These are phyloP conservation scores for Telenomus remus DNA, from an alignment of 1,140 invertebrate species.

Conservation along the genomic window DNA sequence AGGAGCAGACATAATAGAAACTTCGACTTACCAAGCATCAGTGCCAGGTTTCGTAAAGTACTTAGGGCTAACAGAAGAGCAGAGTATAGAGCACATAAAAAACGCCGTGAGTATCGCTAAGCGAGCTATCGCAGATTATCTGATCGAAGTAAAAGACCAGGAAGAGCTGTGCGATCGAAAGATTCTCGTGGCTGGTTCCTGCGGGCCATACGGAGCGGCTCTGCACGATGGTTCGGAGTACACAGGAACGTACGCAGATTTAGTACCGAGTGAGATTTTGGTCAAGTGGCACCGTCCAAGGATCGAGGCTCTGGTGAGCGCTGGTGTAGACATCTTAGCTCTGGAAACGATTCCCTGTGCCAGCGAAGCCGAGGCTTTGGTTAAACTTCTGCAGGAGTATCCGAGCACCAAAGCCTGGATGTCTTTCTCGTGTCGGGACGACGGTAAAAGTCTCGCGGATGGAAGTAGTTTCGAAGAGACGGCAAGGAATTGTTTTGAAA, in stretches of 20 bases:
- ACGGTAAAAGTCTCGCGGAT: slow-evolving; percentile 81
- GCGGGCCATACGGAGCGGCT: slow-evolving; percentile 93
- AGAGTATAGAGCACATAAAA: slow-evolving; percentile 82
- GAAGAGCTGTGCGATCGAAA: slow-evolving; percentile 37
- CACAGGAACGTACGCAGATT: slow-evolving; percentile 86
- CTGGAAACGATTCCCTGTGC: slow-evolving; percentile 92
- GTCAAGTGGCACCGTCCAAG: slow-evolving; percentile 87
- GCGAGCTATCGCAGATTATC: slow-evolving; percentile 77
- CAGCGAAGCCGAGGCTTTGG: slow-evolving; percentile 86
- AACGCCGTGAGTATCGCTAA: slow-evolving; percentile 82
- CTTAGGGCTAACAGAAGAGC: slow-evolving; percentile 78
- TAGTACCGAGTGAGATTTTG: slow-evolving; percentile 80
- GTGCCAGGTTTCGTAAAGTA: slow-evolving; percentile 85
- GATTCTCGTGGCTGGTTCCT: slow-evolving; percentile 85
- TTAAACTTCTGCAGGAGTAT: slow-evolving; percentile 85
- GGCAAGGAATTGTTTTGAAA: slow-evolving; percentile 79
- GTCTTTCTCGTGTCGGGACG: slow-evolving; percentile 86
- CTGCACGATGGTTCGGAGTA: slow-evolving; percentile 94
- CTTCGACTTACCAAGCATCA: slow-evolving; percentile 93
- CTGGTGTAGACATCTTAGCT: slow-evolving; percentile 87
- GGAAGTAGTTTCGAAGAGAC: slow-evolving; percentile 84
- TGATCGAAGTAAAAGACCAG: slow-evolving; percentile 71
- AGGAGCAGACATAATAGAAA: slow-evolving; percentile 89
- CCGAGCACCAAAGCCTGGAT: slow-evolving; percentile 86
- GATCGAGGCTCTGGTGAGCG: slow-evolving; percentile 83